phyloP scores from a whole-genome alignment of 2,797 vertebrate genomes.

The Leptodactylus fallax region DNA sequence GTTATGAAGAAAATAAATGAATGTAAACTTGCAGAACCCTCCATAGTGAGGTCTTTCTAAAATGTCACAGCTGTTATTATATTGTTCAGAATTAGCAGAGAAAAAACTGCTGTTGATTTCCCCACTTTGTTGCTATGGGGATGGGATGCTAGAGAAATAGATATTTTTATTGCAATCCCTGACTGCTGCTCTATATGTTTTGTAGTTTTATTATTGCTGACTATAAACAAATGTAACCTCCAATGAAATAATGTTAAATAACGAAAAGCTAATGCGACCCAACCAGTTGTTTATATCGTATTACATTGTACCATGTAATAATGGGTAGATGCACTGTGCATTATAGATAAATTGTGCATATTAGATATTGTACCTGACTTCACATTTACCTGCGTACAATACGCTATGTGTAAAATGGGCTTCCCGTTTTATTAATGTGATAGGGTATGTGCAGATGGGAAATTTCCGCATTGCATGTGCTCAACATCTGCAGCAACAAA shows the following conservation, averaged over 20 bases:
- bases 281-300: not conserved
- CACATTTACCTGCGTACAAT: too few relatives aligned
- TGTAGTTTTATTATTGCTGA: conserved; percentile 18
- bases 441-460: too few relatives aligned
- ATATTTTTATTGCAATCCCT: conserved; percentile 18
- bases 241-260: not conserved
- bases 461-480: too few relatives aligned
- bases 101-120: conserved; percentile 41
- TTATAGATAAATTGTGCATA: too few relatives aligned
- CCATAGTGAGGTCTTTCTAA: conserved; percentile 29
- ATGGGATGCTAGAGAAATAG: conserved; percentile 9
- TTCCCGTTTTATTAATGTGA: too few relatives aligned
- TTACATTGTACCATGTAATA: not conserved
- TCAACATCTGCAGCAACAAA: too few relatives aligned
- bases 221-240: conserved; percentile 43
- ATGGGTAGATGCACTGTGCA: not conserved
- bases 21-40: conserved; percentile 37
- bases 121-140: conserved; percentile 49
- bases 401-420: too few relatives aligned
- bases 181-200: conserved; percentile 22
- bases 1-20: conserved; percentile 19
- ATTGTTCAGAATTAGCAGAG: conserved; percentile 38
- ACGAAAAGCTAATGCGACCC: not conserved
- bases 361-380: too few relatives aligned
- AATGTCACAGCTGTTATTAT: conserved; percentile 30